A percentile compares a stretch with the other conserved stretches of the same genome.
These are phyloP conservation scores for Drosophila murphyi DNA, from an alignment of 1,140 invertebrate species.

Conservation along the genomic window DNA sequence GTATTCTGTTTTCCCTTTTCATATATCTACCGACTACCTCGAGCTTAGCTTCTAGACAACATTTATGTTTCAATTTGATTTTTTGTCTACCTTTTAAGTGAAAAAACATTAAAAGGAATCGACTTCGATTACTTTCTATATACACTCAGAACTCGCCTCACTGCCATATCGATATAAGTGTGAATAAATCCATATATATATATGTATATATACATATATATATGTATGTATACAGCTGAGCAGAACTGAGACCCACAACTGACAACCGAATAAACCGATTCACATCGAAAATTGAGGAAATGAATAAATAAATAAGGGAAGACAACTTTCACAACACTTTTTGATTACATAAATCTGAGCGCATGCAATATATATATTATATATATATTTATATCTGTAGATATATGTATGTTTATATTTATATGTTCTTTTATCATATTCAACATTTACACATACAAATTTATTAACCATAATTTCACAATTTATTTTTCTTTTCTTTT, in stretches of 20 bases:
- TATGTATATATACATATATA: not conserved
- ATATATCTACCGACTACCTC: constrained; percentile 29
- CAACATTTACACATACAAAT: constrained; percentile 61
- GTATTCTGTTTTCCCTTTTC: constrained; percentile 9
- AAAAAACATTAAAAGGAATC: constrained; percentile 32
- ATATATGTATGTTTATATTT: constrained; percentile 16
- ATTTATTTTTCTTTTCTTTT: constrained; percentile 18
- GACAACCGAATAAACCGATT: constrained; percentile 2
- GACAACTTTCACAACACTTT: constrained; percentile 80
- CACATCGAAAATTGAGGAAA: constrained; percentile 35
- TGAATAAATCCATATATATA: not conserved
- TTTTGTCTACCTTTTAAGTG: constrained; percentile 21
- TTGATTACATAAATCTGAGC: constrained; percentile 70
- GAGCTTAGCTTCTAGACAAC: constrained; percentile 53
- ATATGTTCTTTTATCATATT: constrained; percentile 19
- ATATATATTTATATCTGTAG: constrained; percentile 17
- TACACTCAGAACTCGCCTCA: constrained; percentile 20
- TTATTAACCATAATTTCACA: constrained; percentile 43
- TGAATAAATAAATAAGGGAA: constrained; percentile 62
- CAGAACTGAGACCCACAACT: constrained; percentile 35
- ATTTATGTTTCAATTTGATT: constrained; percentile 31
- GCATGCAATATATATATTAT: constrained; percentile 51
- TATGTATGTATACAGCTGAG: constrained; percentile 20
- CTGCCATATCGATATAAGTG: not conserved
- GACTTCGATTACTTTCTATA: constrained; percentile 32